These are phyloP conservation scores for Pogonomyrmex barbatus DNA, from an alignment of 1,140 invertebrate genomes.

Conservation along the genomic window DNA sequence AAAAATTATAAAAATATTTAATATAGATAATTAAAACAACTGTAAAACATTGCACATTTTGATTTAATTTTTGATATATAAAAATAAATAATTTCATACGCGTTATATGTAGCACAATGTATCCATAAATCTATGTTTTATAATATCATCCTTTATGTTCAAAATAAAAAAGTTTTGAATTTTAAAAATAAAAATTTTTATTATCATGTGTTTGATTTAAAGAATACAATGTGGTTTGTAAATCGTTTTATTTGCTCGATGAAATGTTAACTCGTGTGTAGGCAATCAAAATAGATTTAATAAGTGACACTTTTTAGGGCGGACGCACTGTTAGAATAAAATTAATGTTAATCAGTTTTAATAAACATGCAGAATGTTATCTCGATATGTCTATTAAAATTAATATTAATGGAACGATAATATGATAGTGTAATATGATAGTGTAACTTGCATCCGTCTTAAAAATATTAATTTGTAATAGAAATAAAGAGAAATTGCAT, in stretches of 20 bases:
- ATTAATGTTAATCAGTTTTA: constrained; percentile 20
- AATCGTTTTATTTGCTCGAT: constrained; percentile 55
- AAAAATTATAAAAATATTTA: background rate
- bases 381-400: constrained; percentile 26
- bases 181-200: constrained; percentile 22
- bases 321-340: constrained; percentile 46
- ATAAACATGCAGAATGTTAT: constrained; percentile 27
- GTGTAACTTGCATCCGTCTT: constrained; percentile 64
- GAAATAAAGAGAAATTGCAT: constrained; percentile 21
- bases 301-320: constrained; percentile 54
- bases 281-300: constrained; percentile 70
- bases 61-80: background rate
- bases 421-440: background rate
- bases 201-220: background rate
- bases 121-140: constrained; percentile 8
- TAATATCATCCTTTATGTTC: background rate
- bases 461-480: constrained; percentile 44
- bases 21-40: constrained; percentile 5
- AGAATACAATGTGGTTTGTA: constrained; percentile 1
- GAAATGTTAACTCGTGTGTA: constrained; percentile 65
- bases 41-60: background rate
- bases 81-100: background rate
- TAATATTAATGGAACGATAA: background rate
- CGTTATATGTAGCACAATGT: constrained; percentile 1
- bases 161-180: constrained; percentile 7